phyloP scores from a whole-genome alignment of 1,140 invertebrate genomes.

The Oreohelix idahoensis region DNA sequence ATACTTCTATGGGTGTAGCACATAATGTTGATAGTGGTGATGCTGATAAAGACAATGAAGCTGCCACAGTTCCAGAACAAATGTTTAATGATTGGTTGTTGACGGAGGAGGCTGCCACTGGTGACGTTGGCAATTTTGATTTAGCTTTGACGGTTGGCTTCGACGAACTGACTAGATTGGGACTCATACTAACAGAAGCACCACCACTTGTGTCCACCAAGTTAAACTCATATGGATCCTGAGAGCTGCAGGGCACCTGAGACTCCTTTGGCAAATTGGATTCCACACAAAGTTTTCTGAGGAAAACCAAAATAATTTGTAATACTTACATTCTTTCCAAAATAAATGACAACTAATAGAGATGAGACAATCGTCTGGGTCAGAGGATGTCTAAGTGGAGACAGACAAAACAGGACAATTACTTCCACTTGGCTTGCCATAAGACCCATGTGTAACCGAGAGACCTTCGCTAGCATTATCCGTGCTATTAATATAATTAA shows the following conservation, averaged over 20 bases:
- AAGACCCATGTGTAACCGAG: too few relatives aligned
- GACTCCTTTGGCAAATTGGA: conserved; percentile 67
- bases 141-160: conserved; percentile 51
- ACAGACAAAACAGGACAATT: too few relatives aligned
- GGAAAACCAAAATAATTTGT: conserved; percentile 10
- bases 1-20: background rate
- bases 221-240: conserved; percentile 70
- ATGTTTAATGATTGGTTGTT: background rate
- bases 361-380: too few relatives aligned
- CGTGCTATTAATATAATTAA: too few relatives aligned
- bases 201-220: conserved; percentile 50
- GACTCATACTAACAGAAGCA: conserved; percentile 41
- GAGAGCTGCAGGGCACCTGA: conserved; percentile 54
- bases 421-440: too few relatives aligned
- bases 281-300: conserved; percentile 70
- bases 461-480: too few relatives aligned
- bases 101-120: conserved; percentile 17
- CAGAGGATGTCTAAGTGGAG: too few relatives aligned
- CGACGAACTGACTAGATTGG: conserved; percentile 35
- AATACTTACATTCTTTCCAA: too few relatives aligned
- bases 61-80: conserved; percentile 32
- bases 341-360: too few relatives aligned
- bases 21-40: background rate
- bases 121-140: conserved; percentile 51
- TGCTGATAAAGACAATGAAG: conserved; percentile 28